Evolutionary conservation across 1,140 invertebrate species (phyloP).

Genomic region (Eriocheir sinensis): DNA sequence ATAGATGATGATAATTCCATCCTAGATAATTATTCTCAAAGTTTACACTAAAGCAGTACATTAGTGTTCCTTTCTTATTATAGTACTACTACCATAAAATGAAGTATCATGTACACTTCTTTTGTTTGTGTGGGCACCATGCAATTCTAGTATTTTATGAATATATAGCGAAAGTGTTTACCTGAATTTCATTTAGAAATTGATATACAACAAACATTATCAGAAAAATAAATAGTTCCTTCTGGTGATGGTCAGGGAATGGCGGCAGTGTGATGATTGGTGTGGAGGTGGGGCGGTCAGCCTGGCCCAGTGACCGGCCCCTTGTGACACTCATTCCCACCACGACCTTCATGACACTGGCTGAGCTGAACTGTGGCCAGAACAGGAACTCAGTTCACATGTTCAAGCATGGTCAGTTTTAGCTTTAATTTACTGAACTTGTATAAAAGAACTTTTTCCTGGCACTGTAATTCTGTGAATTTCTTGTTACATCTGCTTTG

Average conservation of each 20-base stretch:
- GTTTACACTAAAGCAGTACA: too few species aligned
- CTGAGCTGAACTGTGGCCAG: conserved; percentile 50
- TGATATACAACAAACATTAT: neutral
- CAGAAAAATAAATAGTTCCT: neutral
- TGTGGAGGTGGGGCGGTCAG: conserved; percentile 64
- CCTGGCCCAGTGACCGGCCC: conserved; percentile 58
- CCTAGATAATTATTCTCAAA: too few species aligned
- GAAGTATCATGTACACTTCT: neutral
- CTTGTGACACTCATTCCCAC: conserved; percentile 63
- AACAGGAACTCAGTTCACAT: conserved; percentile 62
- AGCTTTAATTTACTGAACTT: neutral
- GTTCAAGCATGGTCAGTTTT: conserved; percentile 59
- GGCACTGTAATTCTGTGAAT: too few species aligned
- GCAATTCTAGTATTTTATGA: neutral
- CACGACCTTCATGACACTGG: conserved; percentile 46
- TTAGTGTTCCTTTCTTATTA: too few species aligned
- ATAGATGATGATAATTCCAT: too few species aligned
- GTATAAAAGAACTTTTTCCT: neutral
- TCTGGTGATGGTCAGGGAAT: conserved; percentile 65
- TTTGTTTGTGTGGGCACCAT: neutral
- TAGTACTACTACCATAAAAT: too few species aligned
- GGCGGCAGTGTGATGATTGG: conserved; percentile 66
- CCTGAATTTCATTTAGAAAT: neutral
- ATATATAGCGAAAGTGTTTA: neutral
- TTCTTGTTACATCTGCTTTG: too few species aligned